Conservation (phyloP, 1,140 invertebrate species). For the Plectrocnemia conspersa region DNA sequence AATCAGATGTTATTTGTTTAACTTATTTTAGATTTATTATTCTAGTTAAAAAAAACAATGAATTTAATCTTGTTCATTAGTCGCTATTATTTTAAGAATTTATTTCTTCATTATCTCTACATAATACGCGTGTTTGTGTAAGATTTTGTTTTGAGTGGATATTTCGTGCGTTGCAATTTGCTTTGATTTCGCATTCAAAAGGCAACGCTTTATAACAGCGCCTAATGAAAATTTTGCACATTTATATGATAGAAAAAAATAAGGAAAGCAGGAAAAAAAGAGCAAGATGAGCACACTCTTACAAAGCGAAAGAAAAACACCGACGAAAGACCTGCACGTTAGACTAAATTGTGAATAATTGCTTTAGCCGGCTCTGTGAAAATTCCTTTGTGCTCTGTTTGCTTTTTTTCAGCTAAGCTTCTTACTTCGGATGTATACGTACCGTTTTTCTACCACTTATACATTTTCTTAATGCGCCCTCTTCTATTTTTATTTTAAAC, state of each 20-base stretch:
- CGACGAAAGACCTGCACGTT: slow-evolving; percentile 18
- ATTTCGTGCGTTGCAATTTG: not conserved
- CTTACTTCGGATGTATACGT: slow-evolving; percentile 5
- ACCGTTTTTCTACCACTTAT: too few relatives aligned
- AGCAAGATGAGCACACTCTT: not conserved
- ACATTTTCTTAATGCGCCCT: not conserved
- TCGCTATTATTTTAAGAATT: not conserved
- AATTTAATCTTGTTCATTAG: not conserved
- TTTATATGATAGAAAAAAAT: not conserved
- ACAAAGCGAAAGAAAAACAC: slow-evolving; percentile 22
- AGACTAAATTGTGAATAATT: slow-evolving; percentile 25
- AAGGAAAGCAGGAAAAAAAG: not conserved
- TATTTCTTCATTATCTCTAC: too few relatives aligned
- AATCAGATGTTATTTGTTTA: too few relatives aligned
- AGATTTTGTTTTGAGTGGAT: not conserved
- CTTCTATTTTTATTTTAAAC: slow-evolving; percentile 4
- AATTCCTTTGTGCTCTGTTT: slow-evolving; percentile 15
- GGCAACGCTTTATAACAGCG: slow-evolving; percentile 17
- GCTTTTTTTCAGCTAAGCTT: not conserved
- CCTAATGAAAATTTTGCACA: slow-evolving; percentile 20
- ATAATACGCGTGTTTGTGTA: too few relatives aligned
- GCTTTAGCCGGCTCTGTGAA: slow-evolving; percentile 15
- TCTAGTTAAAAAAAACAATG: not conserved
- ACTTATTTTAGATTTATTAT: not conserved
- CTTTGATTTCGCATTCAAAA: slow-evolving; percentile 7